Conservation (phyloP, 2,888 invertebrate species). For the Coenonympha arcania region DNA sequence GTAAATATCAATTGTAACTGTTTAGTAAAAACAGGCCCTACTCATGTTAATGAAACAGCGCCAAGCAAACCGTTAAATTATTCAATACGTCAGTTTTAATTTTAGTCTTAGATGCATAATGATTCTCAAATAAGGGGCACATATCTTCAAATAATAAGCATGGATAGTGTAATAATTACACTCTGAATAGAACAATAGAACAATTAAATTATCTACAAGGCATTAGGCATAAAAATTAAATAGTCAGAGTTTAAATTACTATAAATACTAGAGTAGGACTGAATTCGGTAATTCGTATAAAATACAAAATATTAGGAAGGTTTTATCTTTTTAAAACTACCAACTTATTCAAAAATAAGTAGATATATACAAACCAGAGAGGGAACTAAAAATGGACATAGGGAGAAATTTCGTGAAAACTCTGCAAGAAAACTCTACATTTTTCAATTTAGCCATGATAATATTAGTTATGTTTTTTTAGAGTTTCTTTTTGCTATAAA, state of each 20-base stretch:
- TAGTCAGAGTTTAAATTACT: no score
- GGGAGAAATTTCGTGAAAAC: no score
- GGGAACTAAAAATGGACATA: not conserved
- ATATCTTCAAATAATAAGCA: not conserved
- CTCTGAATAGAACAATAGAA: not conserved
- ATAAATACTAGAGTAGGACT: no score
- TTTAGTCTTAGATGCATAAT: conserved; percentile 18
- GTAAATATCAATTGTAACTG: conserved; percentile 3
- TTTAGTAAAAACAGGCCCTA: conserved; percentile 16
- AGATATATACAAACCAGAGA: not conserved
- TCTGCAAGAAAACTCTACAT: no score
- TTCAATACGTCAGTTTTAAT: conserved; percentile 24
- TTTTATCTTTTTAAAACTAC: no score
- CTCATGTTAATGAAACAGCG: conserved; percentile 20
- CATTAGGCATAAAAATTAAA: not conserved
- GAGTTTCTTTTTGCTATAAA: no score
- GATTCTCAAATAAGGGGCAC: conserved; percentile 13
- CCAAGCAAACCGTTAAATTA: conserved; percentile 25
- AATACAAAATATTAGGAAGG: no score
- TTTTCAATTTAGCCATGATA: no score
- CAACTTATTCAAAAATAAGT: no score
- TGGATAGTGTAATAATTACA: not conserved
- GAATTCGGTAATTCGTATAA: no score
- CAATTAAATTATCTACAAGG: not conserved
- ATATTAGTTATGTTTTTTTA: no score